phyloP scores from a whole-genome alignment of 2,113 vertebrate genomes.

The Callospermophilus lateralis region DNA sequence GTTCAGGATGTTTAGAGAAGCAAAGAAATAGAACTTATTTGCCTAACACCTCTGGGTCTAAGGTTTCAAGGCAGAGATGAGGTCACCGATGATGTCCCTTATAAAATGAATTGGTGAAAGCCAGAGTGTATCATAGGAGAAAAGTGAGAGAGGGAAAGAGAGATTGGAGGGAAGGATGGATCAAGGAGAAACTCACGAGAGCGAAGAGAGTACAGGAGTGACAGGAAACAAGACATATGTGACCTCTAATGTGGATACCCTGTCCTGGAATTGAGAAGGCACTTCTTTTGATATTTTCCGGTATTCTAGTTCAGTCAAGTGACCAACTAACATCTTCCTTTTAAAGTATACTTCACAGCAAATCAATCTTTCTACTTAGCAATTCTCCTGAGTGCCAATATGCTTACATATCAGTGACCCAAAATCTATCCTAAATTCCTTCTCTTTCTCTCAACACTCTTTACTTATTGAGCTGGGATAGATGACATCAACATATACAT shows the following conservation, averaged over 20 bases:
- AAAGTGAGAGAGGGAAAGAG: background rate
- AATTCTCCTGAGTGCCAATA: background rate
- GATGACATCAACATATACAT: background rate
- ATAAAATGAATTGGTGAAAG: background rate
- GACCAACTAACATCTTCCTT: background rate
- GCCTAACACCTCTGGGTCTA: slow-evolving; percentile 47
- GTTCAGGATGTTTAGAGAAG: slow-evolving; percentile 76
- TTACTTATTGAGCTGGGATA: background rate
- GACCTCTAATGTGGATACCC: background rate
- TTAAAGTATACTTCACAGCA: background rate
- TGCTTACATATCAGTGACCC: background rate
- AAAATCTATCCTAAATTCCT: background rate
- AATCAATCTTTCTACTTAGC: background rate
- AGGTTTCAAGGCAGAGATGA: slow-evolving; percentile 25
- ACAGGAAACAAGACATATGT: background rate
- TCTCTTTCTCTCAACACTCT: background rate
- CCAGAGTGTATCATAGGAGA: background rate
- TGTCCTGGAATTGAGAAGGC: background rate
- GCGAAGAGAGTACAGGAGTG: background rate
- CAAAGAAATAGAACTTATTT: slow-evolving; percentile 72
- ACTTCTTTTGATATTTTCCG: background rate
- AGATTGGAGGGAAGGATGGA: background rate
- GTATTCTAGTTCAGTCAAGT: background rate
- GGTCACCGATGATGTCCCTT: background rate
- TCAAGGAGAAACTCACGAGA: background rate